Evolutionary conservation across 2,113 vertebrate species (phyloP), one percentile per base, ranked within the genome.

Genomic region (Tachysurus fulvidraco): DNA sequence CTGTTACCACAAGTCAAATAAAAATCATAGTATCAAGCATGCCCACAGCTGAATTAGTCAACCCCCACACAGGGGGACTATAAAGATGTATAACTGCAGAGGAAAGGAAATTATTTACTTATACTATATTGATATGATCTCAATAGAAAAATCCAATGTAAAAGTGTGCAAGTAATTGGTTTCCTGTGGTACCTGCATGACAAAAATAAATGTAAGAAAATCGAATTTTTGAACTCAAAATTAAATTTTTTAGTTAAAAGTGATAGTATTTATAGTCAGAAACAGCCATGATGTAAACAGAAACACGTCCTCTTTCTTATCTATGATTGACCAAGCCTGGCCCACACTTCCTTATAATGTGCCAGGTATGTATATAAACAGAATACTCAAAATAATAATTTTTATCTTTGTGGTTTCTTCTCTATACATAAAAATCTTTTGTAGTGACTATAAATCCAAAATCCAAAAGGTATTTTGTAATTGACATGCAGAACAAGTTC

Each of bases 21-120:
- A 88, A 91, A 91, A 83, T 88, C 88, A 89, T 88, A 60, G 86
- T 83, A 64, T 84, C 80, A 86, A 89, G 88, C 86, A 81, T 69
- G 84, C 88, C 88, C 65, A 82, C 73, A 85, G 91, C 90, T 90
- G 87, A 89, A 80, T 88, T 62, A 77, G 78, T 85, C 64, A 55
- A 83, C 60, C 64, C 62, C 36, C 36, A 87, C 62, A 52, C 84
- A 57, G 71, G 73, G 81, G 85, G 64, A 88, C 62, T 41, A 65
- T 90, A 88, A 89, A 88, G 50, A 86, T 54, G 13, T 60, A 74
- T 59, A 60, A 82, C 44, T 77, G 14, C 41, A 76, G 65, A 74
- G 28, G 59, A 3, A 78, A 71, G 81, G 41, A 65, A 87, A 81
- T 69, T 5, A 25, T 80, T 88, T 85, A 74, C 84, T 83, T 84